Base-by-base conservation (phyloP, 2,797 vertebrate species). In the Amphiprion clarkii region DNA sequence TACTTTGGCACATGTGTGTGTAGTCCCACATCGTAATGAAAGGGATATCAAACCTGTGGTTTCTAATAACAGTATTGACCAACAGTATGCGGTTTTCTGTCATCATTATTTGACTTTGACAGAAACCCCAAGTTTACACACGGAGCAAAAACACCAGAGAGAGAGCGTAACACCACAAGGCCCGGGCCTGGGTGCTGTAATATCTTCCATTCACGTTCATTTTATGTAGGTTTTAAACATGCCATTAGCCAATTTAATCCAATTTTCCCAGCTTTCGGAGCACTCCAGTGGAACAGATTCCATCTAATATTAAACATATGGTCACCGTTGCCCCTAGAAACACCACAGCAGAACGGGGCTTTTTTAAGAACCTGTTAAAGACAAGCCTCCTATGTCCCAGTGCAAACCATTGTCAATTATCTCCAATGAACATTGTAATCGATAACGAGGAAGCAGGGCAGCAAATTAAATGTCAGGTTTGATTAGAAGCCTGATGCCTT, bases 251-350 rank as follows among this genome's bases (percentile, higher is more conserved):
- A 96, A 95, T 96, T 95, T 95, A 95, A 94, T 95, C 93, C 92
- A 95, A 95, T 96, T 95, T 94, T 94, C 92, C 92, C 90, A 92
- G 92, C 94, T 95, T 94, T 93, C 88, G 63, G 90, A 91, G 93
- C 93, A 95, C 94, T 95, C 93, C 92, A 94, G 89, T 94, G 93
- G 94, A 95, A 95, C 95, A 94, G 94, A 95, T 95, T 95, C 93
- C 86, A 84, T 92, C 93, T 95, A 95, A 96, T 95, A 96, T 95
- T 94, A 95, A 95, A 96, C 95, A 96, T 95, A 95, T 96, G 95
- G 94, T 88, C 77, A 57, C 46, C 3, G 89, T 94, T 92, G 90
- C 94, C 83, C 87, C 77, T 87, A 78, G 93, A 93, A 92, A 94
- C 93, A 81, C 75, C 51, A 74, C 87, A 79, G 82, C 86, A 79